Evolutionary conservation across 2,888 invertebrate genomes (phyloP).

Genomic region (Frankliniella fusca): DNA sequence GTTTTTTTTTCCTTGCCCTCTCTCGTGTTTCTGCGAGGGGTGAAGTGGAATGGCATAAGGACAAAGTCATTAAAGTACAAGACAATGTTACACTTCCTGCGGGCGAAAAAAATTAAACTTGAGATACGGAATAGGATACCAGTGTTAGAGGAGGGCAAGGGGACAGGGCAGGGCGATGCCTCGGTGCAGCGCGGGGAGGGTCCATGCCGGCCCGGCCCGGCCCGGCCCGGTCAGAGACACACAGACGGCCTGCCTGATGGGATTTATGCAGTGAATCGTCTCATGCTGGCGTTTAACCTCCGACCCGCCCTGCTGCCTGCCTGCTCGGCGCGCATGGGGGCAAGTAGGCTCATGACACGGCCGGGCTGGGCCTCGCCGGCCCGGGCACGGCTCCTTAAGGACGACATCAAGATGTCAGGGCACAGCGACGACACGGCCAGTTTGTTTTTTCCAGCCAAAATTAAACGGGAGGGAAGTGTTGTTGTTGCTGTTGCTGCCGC

Average conservation of each 20-base stretch:
- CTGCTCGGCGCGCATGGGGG: neutral
- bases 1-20: too few relatives aligned
- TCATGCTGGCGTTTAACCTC: conserved; percentile 22
- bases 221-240: neutral
- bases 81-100: too few relatives aligned
- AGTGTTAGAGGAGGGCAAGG: too few relatives aligned
- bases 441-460: too few relatives aligned
- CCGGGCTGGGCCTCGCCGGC: neutral
- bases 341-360: conserved; percentile 9
- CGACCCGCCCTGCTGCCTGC: neutral
- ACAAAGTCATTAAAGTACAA: too few relatives aligned
- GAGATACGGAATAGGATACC: too few relatives aligned
- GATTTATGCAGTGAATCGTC: conserved; percentile 22
- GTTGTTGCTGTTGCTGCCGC: too few relatives aligned
- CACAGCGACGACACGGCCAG: neutral
- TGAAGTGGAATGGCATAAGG: too few relatives aligned
- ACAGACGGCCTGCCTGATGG: neutral
- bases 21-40: too few relatives aligned
- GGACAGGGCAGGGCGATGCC: neutral
- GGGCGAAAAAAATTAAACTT: too few relatives aligned
- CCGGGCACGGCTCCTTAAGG: too few relatives aligned
- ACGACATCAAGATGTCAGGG: neutral
- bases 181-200: neutral
- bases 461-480: too few relatives aligned
- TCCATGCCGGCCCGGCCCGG: neutral